phyloP scores from a whole-genome alignment of 92 coral and sea anemone species.

The Palythoa grandiflora region DNA sequence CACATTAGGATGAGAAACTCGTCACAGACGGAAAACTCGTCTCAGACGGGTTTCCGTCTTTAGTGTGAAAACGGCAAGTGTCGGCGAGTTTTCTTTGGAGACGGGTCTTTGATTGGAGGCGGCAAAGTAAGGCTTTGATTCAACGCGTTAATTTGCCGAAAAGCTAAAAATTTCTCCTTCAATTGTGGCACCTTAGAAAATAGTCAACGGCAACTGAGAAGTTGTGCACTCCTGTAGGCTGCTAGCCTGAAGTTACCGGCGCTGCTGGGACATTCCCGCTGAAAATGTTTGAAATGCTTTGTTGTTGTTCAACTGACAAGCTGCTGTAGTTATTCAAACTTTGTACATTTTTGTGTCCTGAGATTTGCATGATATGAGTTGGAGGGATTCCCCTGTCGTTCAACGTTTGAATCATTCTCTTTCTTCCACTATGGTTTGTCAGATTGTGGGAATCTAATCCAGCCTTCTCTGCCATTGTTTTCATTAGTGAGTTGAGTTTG shows the following conservation, averaged over 20 bases:
- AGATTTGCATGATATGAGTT: not conserved
- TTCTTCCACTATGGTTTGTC: slow-evolving; percentile 1
- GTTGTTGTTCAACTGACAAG: not conserved
- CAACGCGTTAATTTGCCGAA: no score
- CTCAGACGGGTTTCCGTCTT: no score
- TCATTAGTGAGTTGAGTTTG: slow-evolving; percentile 42
- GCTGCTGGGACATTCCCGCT: not conserved
- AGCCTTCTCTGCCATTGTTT: slow-evolving; percentile 45
- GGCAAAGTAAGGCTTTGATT: no score
- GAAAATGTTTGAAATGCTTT: not conserved
- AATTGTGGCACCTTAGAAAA: not conserved
- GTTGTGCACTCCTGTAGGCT: no score
- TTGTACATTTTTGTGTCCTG: not conserved
- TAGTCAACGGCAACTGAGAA: no score
- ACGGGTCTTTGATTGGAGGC: no score
- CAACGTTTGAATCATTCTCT: not conserved
- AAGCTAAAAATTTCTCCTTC: no score
- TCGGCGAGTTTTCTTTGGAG: no score
- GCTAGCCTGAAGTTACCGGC: not conserved
- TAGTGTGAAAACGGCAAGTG: no score
- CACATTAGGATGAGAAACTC: no score
- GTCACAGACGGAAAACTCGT: no score
- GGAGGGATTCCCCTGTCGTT: not conserved
- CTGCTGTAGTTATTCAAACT: not conserved
- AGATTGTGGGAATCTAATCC: slow-evolving; percentile 18